These are phyloP conservation scores for Tylochromis polylepis DNA, from an alignment of 2,113 vertebrate species.

Conservation along the genomic window DNA sequence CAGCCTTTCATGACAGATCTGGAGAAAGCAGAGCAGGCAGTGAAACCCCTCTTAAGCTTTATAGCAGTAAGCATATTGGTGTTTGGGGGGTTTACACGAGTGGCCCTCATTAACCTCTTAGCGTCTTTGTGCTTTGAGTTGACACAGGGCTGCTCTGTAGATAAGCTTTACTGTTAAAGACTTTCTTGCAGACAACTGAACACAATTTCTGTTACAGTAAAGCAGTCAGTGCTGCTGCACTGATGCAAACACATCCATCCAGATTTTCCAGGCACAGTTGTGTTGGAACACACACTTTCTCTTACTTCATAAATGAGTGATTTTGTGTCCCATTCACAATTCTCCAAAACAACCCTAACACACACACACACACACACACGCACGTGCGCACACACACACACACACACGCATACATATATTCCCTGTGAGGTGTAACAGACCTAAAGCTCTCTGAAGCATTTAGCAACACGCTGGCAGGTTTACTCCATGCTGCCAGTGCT, in stretches of 20 bases:
- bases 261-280: not conserved
- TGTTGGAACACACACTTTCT: not conserved
- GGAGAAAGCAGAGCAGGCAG: slow-evolving; percentile 40
- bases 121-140: slow-evolving; percentile 64
- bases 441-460: slow-evolving; percentile 68
- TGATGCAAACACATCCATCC: not conserved
- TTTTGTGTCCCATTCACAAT: not conserved
- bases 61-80: slow-evolving; percentile 57
- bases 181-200: slow-evolving; percentile 49
- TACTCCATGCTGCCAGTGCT: slow-evolving; percentile 49
- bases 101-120: slow-evolving; percentile 66
- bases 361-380: not conserved
- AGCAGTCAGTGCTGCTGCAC: not conserved
- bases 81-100: slow-evolving; percentile 59
- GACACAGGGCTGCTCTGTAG: slow-evolving; percentile 52
- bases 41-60: slow-evolving; percentile 59
- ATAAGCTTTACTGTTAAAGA: slow-evolving; percentile 54
- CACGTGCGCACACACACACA: not conserved
- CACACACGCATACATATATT: slow-evolving; percentile 12
- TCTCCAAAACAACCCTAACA: not conserved
- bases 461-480: slow-evolving; percentile 68
- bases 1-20: slow-evolving; percentile 21
- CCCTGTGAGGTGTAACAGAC: slow-evolving; percentile 57
- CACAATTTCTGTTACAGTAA: not conserved
- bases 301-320: not conserved